Base-by-base conservation (phyloP, 2,888 invertebrate species). In the Pherbina coryleti region DNA sequence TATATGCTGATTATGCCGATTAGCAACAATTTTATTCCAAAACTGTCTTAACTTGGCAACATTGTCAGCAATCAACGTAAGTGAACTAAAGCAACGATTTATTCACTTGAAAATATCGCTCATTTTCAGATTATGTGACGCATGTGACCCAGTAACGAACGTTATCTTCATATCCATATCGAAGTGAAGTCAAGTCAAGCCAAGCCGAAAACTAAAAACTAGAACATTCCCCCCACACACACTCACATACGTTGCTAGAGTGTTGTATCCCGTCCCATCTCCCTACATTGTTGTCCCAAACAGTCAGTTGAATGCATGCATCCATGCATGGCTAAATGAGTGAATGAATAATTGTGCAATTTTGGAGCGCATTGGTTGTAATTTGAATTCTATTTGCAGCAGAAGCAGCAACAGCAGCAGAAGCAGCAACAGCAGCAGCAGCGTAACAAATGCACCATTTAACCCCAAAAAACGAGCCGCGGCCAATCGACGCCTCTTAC, bases 101-200 rank as follows among this genome's bases (percentile, higher is more conserved):
- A 70, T 70, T 70, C 31, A 34, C n/a, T 55, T 55, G 5, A 28
- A 64, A 64, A 74, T 74, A 62, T 74, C 62, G 64, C 62, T 74
- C 62, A 74, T 74, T 74, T 64, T 49, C 73, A 14, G 62, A 62
- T 74, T 74, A 62, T 74, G 73, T 62, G 73, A 74, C 73, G 73
- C 64, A 74, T 51, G 49, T 64, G 73, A 74, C 73, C 73, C 62
- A 74, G 31, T 73, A 73, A 74, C 62, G 49, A 49, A 74, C 22
- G n/a, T 49, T 74, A 74, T 74, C 73, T 74, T n/a, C 28, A 25
- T 62, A 74, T 74, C 62, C 44, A 51, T 49, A 44, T 44, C 44
- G 44, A 44, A 44, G 11, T 44, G 44, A 11, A 44, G 44, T 44
- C 11, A 44, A 44, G 44, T 44, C 44, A 62, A 74, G 34, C 73